Evolutionary conservation across 1,140 invertebrate genomes (phyloP).

Genomic region (Ectropis grisescens): DNA sequence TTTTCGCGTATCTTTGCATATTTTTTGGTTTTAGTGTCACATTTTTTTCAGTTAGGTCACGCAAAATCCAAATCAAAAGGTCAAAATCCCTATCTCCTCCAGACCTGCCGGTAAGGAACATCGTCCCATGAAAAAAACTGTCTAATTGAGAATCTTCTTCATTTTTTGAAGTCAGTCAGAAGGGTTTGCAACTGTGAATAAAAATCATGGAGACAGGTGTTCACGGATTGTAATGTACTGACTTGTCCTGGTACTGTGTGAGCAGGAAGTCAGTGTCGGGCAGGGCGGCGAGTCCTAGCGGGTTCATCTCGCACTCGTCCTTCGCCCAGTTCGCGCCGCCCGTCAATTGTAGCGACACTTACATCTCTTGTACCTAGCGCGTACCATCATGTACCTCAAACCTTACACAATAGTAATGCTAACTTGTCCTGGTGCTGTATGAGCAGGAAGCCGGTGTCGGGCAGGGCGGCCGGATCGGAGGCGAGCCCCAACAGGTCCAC

Average conservation of each 20-base stretch:
- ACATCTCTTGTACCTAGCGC: constrained; percentile 97
- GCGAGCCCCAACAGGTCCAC: constrained; percentile 91
- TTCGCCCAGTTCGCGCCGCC: constrained; percentile 93
- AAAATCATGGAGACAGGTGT: too few relatives aligned
- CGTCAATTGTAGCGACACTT: constrained; percentile 89
- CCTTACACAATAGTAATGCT: constrained; percentile 70
- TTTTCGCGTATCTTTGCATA: too few relatives aligned
- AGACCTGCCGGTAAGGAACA: too few relatives aligned
- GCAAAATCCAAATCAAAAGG: too few relatives aligned
- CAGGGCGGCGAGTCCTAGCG: constrained; percentile 85
- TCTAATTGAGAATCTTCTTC: too few relatives aligned
- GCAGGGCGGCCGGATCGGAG: constrained; percentile 81
- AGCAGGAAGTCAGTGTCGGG: constrained; percentile 89
- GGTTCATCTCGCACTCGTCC: constrained; percentile 96
- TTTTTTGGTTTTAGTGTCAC: too few relatives aligned
- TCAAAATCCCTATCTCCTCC: too few relatives aligned
- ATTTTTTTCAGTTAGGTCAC: too few relatives aligned
- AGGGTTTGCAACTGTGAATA: too few relatives aligned
- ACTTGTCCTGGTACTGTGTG: constrained; percentile 90
- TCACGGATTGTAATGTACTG: too few relatives aligned
- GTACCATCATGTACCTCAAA: constrained; percentile 88
- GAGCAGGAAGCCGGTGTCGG: constrained; percentile 88
- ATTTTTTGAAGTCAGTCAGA: too few relatives aligned
- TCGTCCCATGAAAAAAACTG: too few relatives aligned
- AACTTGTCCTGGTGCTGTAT: constrained; percentile 90